Base-by-base conservation (phyloP, 2,113 vertebrate genomes). In the Oceanodroma tethys region DNA sequence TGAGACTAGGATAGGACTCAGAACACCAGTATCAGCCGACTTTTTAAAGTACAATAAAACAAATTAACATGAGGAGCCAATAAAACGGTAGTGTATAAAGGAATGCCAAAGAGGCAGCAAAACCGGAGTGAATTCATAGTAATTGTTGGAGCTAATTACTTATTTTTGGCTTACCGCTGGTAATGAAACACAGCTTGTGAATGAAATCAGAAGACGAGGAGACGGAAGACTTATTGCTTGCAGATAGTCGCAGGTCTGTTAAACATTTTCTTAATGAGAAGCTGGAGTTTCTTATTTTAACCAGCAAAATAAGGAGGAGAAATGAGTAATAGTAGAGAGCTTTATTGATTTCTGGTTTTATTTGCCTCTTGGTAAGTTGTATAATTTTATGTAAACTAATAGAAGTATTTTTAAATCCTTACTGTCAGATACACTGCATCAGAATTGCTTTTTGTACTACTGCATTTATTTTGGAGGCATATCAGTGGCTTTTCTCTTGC, bases 161-260 rank as follows among this genome's bases (percentile, higher is more conserved):
- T 90, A 66, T 70, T 90, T 93, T 70, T 94, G 85, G 53, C 50
- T 91, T 75, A 62, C 34, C 3, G 3, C 45, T 95, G 13, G 7
- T 74, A 91, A 74, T 73, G 58, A 76, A 71, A 71, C 47, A 56
- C 82, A 80, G 55, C 70, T 91, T 94, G 81, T 88, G 85, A 93
- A 84, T 86, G 84, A 75, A 94, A 79, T 83, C 21, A 40, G 72
- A 78, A 80, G 78, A 71, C 45, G 14, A 43, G 66, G 60, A 92
- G 73, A 65, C 92, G 89, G 93, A 81, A 91, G 76, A 75, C 85
- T 95, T 88, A 63, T 74, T 83, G 47, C 75, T 75, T 88, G 53
- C 48, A 81, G 47, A 65, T 78, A 86, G 76, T 85, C 48, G 42
- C 27, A 53, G 80, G 45, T 85, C 86, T 88, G 67, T 80, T 95